Base-by-base conservation (phyloP, 2,888 invertebrate genomes). In the Melipona bicolor region DNA sequence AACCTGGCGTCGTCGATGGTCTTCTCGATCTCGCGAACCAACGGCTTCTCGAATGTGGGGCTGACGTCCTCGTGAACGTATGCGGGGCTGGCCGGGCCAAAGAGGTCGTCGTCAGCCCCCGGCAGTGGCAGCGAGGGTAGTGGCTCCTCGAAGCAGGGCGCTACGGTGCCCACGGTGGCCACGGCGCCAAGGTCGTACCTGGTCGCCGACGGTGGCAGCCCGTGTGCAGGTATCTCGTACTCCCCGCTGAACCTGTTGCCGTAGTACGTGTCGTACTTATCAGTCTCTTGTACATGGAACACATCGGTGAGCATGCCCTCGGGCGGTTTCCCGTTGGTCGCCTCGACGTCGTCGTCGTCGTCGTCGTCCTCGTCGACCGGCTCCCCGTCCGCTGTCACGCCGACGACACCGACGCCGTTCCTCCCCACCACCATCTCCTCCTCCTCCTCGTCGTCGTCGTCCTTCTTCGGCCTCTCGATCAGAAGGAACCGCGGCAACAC, bases 1-100 rank as follows among this genome's bases (percentile, higher is more conserved):
- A 98, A 98, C 93, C 97, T 97, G 89, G 98, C 98, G 91, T 98
- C 98, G 94, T 98, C 98, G 95, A 98, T 97, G 92, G 98, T 98
- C 95, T 98, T 98, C 95, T 98, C 98, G 96, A 98, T 97, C 95
- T 98, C 98, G 94, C 97, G 96, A 89, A 97, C 96, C 91, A 96
- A 97, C 86, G 97, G 96, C 95, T 97, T 97, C 92, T 98, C 98
- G 94, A 97, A 97, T 91, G 97, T 97, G 87, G 98, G 97, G 95
- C 97, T 97, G 77, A 96, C 95, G 92, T 96, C 96, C 90, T 95
- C 95, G 88, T 95, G 95, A 83, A 94, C 95, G 91, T 95, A 95
- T 77, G 95, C 95, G 71, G 96, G 95, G 88, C 95, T 96, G 84
- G 96, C 97, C 89, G 97, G 97, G 92, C 97, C 97, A 94, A 97